A percentile compares a stretch with the other conserved stretches of the same genome.
phyloP scores from a whole-genome alignment of 2,797 vertebrate genomes.

The Cyprinella venusta region DNA sequence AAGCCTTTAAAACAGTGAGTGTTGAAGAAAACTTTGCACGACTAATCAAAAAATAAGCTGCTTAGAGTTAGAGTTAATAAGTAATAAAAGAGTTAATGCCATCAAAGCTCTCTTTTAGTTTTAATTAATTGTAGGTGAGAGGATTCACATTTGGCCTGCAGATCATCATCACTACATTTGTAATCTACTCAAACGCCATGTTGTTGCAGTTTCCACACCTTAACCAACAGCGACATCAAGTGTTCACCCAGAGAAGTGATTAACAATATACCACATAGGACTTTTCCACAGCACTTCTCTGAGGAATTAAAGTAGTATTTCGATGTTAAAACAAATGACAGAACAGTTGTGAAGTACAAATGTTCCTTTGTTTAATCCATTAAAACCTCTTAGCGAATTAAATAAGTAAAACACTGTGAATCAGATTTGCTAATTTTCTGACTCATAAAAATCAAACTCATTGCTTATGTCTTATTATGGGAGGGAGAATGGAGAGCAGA shows the following conservation, averaged over 20 bases:
- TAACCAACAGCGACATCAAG: constrained; percentile 65
- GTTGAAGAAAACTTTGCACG: not conserved
- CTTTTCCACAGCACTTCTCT: not conserved
- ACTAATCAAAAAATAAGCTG: not conserved
- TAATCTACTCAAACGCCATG: not conserved
- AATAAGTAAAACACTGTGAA: not conserved
- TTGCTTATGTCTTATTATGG: no score
- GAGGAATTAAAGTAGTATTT: not conserved
- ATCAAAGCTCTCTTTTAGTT: not conserved
- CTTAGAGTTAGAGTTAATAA: no score
- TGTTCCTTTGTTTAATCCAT: not conserved
- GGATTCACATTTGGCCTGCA: not conserved
- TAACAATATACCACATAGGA: constrained; percentile 52
- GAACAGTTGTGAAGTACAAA: not conserved
- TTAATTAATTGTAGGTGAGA: not conserved
- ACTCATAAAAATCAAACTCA: no score
- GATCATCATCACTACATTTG: not conserved
- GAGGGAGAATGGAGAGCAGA: not conserved
- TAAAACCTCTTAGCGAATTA: not conserved
- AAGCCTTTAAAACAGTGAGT: not conserved
- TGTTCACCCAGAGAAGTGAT: constrained; percentile 52
- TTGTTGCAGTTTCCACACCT: not conserved
- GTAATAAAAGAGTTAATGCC: not conserved
- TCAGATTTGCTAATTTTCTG: not conserved
- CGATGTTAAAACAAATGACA: not conserved